These are phyloP conservation scores for Enoplosus armatus DNA, from an alignment of 2,797 vertebrate species.

Conservation along the genomic window DNA sequence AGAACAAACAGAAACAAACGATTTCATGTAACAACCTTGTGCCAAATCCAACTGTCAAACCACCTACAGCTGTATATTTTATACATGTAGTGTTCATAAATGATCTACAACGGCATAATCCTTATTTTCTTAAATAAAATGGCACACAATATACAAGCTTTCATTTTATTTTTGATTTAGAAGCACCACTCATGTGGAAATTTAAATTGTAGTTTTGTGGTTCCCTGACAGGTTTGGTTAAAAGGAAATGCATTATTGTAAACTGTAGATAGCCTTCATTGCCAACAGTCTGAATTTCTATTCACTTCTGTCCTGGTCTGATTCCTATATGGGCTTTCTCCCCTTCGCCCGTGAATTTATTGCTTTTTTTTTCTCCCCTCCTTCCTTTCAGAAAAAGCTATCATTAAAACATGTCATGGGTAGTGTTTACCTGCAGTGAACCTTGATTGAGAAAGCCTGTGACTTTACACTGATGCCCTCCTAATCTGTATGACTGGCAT, in stretches of 20 bases:
- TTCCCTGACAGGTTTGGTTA: constrained; percentile 45
- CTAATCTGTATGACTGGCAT: constrained; percentile 89
- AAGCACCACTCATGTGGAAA: constrained; percentile 30
- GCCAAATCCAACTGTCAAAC: background rate
- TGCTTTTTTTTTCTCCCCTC: constrained; percentile 24
- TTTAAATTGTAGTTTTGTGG: constrained; percentile 25
- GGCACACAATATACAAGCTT: background rate
- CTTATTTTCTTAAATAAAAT: constrained; percentile 10
- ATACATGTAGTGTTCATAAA: constrained; percentile 1
- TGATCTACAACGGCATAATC: constrained; percentile 24
- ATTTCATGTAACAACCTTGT: background rate
- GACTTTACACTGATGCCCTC: constrained; percentile 87
- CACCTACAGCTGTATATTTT: background rate
- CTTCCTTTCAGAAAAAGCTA: constrained; percentile 65
- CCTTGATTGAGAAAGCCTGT: constrained; percentile 84
- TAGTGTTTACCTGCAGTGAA: constrained; percentile 87
- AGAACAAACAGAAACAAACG: background rate
- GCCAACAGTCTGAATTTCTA: constrained; percentile 37
- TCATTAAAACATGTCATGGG: constrained; percentile 85
- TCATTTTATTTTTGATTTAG: constrained; percentile 21
- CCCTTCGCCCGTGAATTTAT: constrained; percentile 62
- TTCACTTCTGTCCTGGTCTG: constrained; percentile 41
- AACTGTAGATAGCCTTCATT: constrained; percentile 43
- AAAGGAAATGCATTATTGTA: constrained; percentile 40
- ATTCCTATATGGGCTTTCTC: constrained; percentile 54